A percentile compares a stretch with the other conserved stretches of the same genome.
phyloP scores from a whole-genome alignment of 2,888 invertebrate species.

The Dryomyza anilis region DNA sequence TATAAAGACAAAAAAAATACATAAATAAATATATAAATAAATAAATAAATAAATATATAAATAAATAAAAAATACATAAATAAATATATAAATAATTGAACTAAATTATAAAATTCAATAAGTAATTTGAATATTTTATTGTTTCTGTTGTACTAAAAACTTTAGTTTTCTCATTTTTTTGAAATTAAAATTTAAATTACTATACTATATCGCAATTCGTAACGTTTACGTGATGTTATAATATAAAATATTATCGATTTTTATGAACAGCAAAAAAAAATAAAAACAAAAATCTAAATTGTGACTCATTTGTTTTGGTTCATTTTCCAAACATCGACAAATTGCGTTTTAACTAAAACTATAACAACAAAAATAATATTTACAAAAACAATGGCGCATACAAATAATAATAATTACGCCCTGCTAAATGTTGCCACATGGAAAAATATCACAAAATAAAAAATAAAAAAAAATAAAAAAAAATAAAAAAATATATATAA shows the following conservation, averaged over 20 bases:
- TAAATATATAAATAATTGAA: not conserved
- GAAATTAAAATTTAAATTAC: no score
- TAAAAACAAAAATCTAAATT: no score
- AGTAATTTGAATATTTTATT: no score
- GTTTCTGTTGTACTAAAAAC: no score
- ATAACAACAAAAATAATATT: not conserved
- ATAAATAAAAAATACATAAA: not conserved
- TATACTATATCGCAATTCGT: no score
- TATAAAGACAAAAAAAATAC: not conserved
- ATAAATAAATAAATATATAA: not conserved
- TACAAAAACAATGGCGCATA: not conserved
- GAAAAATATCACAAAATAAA: not conserved
- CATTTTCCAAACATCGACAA: not conserved
- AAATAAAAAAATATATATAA: not conserved
- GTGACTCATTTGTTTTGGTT: conserved; percentile 6
- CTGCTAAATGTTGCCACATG: not conserved
- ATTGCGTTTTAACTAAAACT: not conserved
- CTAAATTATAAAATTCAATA: not conserved
- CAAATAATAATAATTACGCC: not conserved
- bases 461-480: not conserved
- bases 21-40: not conserved
- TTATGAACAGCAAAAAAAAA: no score
- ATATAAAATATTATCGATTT: no score
- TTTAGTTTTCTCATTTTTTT: no score
- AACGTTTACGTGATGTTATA: no score